phyloP scores from a whole-genome alignment of 2,797 vertebrate genomes.

The Distichodus sexfasciatus region DNA sequence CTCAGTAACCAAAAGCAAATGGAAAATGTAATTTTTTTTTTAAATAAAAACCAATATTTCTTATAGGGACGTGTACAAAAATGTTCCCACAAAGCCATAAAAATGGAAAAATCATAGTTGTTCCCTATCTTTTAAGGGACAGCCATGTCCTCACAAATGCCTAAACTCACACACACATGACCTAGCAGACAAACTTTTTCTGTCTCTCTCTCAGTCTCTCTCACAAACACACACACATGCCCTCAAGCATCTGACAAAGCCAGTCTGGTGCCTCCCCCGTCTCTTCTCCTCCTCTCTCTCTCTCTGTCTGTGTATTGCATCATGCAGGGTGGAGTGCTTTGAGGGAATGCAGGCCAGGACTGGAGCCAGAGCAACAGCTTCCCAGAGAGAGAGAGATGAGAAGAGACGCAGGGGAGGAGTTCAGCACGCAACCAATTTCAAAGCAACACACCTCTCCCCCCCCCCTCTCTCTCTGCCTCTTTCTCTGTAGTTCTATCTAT shows the following conservation, averaged over 20 bases:
- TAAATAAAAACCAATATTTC: too few species aligned
- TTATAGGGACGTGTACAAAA: too few species aligned
- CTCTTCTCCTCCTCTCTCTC: not conserved
- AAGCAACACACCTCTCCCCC: constrained; percentile 24
- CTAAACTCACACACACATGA: too few species aligned
- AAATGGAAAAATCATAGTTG: too few species aligned
- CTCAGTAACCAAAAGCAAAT: too few species aligned
- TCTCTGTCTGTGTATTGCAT: constrained; percentile 35
- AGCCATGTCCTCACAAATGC: too few species aligned
- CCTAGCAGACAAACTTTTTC: too few species aligned
- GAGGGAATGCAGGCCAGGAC: constrained; percentile 33
- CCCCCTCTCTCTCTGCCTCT: not conserved
- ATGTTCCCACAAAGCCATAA: too few species aligned
- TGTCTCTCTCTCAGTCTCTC: not conserved
- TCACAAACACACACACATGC: constrained; percentile 20
- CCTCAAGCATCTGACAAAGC: constrained; percentile 36
- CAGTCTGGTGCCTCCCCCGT: constrained; percentile 22
- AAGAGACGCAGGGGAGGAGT: constrained; percentile 37
- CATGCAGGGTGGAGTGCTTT: constrained; percentile 50
- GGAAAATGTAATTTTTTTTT: too few species aligned
- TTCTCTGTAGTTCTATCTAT: not conserved
- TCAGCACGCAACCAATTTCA: constrained; percentile 37
- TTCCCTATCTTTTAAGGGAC: too few species aligned
- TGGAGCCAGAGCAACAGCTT: constrained; percentile 21
- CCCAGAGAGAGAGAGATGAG: constrained; percentile 21